Evolutionary conservation across 2,797 vertebrate genomes (phyloP), one percentile per base, ranked within the genome.

Genomic region (Sylvilagus floridanus): DNA sequence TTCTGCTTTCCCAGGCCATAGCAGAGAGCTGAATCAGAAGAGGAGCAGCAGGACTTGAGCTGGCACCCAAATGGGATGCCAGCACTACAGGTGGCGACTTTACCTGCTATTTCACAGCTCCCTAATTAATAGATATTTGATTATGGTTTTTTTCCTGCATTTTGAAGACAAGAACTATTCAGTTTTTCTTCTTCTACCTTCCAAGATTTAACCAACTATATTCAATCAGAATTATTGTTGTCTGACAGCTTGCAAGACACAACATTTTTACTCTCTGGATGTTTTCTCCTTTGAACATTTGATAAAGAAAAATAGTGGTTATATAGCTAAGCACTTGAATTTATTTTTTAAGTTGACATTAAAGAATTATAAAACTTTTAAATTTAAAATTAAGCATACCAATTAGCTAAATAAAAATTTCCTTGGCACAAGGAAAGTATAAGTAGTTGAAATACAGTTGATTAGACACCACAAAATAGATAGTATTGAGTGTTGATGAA

Each of bases 61-160:
- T 47, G 42, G 42, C 42, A 47, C 42, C 42, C 42, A 47, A 8
- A 47, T 9, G 8, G 42, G 42, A 47, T 9, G 42, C 42, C 42
- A 47, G 42, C 42, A 47, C 42, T 47, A 1, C 42, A 47, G 42
- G 8, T 47, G 42, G 42, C 8, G 1, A 47, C 42, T 47, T 47
- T 47, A 47, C 42, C 42, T 47, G 42, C 42, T 47, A 47, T 47
- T 8, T 47, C 42, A 47, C 7, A 47, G 8, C 42, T 47, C 42
- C 42, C 81, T 81, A 69, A 84, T 50, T 16, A 88, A 54, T 63
- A 84, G 66, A 73, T 73, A 88, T 87, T 68, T 54, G 42, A 66
- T 68, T 60, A 37, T n/a, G 17, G 0, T 47, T 50, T 69, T 69
- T 60, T 75, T 54, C 77, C 54, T 78, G 32, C 8, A 30, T 72